phyloP scores from a whole-genome alignment of 2,888 invertebrate genomes.

The Conomelus anceps region DNA sequence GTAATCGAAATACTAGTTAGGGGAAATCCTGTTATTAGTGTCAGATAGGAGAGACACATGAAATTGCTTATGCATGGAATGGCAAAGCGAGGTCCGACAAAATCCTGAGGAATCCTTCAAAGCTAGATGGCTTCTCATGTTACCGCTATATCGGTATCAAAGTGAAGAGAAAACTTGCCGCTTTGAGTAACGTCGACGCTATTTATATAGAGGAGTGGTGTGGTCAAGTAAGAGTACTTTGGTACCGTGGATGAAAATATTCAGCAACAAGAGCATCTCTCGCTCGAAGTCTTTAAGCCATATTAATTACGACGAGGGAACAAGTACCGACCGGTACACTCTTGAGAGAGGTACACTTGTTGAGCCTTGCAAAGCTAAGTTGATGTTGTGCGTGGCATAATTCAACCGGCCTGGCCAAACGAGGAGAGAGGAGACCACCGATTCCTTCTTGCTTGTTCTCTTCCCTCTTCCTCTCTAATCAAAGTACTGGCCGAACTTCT shows the following conservation, averaged over 20 bases:
- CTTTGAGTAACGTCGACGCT: not conserved
- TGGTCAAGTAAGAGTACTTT: not conserved
- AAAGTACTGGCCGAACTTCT: slow-evolving; percentile 3
- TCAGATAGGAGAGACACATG: not conserved
- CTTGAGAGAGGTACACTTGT: slow-evolving; percentile 5
- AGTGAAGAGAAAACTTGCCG: not conserved
- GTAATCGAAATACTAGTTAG: not conserved
- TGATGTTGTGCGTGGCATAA: not conserved
- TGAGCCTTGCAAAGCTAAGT: slow-evolving; percentile 1
- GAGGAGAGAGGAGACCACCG: not conserved
- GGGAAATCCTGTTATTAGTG: not conserved
- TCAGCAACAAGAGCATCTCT: not conserved
- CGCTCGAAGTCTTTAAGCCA: slow-evolving; percentile 7
- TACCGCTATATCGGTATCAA: not conserved
- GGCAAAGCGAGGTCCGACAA: not conserved
- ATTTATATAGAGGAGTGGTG: not conserved
- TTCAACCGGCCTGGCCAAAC: not conserved
- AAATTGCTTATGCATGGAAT: not conserved
- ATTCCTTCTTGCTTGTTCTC: not conserved
- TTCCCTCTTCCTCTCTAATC: slow-evolving; percentile 9
- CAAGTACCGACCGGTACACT: not conserved
- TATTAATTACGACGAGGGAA: slow-evolving; percentile 5
- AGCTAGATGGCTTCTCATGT: not conserved
- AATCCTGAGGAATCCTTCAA: not conserved
- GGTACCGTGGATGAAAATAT: not conserved